Conservation (phyloP, 2,888 invertebrate species). For the Lingula anatina region DNA sequence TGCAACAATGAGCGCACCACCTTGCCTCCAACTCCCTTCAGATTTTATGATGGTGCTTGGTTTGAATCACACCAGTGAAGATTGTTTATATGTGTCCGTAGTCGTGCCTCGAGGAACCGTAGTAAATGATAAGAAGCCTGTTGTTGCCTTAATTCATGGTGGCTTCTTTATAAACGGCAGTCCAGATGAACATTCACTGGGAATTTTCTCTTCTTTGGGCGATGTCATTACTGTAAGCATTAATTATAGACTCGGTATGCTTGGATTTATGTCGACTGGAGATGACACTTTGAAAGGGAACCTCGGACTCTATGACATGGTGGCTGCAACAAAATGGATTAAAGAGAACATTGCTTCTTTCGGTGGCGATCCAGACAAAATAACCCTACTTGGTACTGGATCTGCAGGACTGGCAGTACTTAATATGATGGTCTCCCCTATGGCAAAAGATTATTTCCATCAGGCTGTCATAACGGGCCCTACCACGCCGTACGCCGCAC, state of each 20-base stretch:
- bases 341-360: background rate
- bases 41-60: background rate
- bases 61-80: background rate
- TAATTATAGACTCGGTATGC: background rate
- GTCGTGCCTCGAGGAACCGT: background rate
- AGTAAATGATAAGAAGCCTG: background rate
- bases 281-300: background rate
- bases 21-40: conserved; percentile 13
- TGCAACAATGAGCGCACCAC: conserved; percentile 15
- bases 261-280: conserved; percentile 4
- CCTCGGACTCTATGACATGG: background rate
- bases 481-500: too few relatives aligned
- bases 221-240: conserved; percentile 1
- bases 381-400: background rate
- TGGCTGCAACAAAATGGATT: background rate
- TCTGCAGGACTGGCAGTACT: background rate
- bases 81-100: conserved; percentile 1
- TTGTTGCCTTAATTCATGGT: conserved; percentile 1
- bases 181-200: background rate
- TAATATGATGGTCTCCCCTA: background rate
- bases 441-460: background rate
- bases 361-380: background rate
- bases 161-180: background rate
- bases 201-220: background rate
- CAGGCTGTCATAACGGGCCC: background rate